Conservation (phyloP, 2,797 vertebrate species). For the Pipistrellus kuhlii region DNA sequence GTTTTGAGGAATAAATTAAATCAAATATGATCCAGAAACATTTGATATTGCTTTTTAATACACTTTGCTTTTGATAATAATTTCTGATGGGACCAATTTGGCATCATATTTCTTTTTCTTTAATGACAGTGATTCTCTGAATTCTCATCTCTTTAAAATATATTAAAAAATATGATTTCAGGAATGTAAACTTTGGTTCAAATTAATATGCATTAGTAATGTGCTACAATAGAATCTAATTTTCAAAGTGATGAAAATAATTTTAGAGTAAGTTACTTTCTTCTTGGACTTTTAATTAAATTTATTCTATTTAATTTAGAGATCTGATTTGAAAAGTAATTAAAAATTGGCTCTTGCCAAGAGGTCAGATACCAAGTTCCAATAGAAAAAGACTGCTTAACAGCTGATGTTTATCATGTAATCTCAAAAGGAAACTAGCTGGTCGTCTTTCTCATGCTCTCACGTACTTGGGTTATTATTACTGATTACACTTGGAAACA, state of each 20-base stretch:
- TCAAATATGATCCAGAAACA: slow-evolving; percentile 5
- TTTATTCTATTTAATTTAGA: slow-evolving; percentile 34
- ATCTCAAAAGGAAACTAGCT: background rate
- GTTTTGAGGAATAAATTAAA: slow-evolving; percentile 3
- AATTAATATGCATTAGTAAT: slow-evolving; percentile 66
- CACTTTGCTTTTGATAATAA: background rate
- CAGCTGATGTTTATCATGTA: background rate
- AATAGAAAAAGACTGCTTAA: background rate
- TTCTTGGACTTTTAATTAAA: slow-evolving; percentile 78
- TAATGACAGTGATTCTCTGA: slow-evolving; percentile 50
- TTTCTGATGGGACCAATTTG: slow-evolving; percentile 26
- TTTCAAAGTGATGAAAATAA: slow-evolving; percentile 76
- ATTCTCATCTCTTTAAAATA: slow-evolving; percentile 55
- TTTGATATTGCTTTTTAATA: slow-evolving; percentile 31
- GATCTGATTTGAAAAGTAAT: slow-evolving; percentile 74
- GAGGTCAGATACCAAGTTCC: background rate
- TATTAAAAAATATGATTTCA: slow-evolving; percentile 54
- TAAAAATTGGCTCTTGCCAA: background rate
- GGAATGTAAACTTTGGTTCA: slow-evolving; percentile 64
- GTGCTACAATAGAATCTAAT: slow-evolving; percentile 70
- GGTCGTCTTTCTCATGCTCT: background rate
- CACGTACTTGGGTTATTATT: background rate
- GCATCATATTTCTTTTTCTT: slow-evolving; percentile 11
- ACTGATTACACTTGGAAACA: background rate
- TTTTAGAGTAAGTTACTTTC: slow-evolving; percentile 64